These are phyloP conservation scores for Crypturellus tataupa DNA, from an alignment of 2,797 vertebrate species.

Conservation along the genomic window DNA sequence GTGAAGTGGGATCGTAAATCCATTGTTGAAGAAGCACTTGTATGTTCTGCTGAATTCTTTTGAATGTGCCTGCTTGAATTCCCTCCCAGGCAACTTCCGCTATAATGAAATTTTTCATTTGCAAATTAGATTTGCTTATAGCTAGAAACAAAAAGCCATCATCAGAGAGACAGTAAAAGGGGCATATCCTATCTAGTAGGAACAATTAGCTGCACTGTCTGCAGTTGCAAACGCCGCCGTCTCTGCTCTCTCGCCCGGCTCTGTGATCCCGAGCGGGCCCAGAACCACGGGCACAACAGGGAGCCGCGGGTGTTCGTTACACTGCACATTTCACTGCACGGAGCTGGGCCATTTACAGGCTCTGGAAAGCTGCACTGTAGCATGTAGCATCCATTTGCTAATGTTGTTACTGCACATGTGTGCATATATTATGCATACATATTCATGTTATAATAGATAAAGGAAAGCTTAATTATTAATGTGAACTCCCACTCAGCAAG, in stretches of 20 bases:
- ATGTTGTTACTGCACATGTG: neutral
- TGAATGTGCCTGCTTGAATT: slow-evolving; percentile 66
- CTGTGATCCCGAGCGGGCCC: neutral
- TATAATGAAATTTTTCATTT: slow-evolving; percentile 79
- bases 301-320: neutral
- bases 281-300: neutral
- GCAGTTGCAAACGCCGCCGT: slow-evolving; percentile 17
- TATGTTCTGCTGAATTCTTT: slow-evolving; percentile 51
- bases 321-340: neutral
- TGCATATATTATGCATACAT: neutral
- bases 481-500: neutral
- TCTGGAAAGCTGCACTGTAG: neutral
- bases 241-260: slow-evolving; percentile 24
- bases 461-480: neutral
- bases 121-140: slow-evolving; percentile 80
- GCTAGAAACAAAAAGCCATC: slow-evolving; percentile 76
- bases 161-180: slow-evolving; percentile 68
- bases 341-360: neutral
- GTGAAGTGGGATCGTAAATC: slow-evolving; percentile 71
- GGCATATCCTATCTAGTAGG: slow-evolving; percentile 69
- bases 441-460: neutral
- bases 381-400: neutral
- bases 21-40: slow-evolving; percentile 66
- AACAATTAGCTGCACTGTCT: slow-evolving; percentile 72
- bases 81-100: slow-evolving; percentile 72